Conservation (phyloP, 2,888 invertebrate species). For the Aphidius colemani region DNA sequence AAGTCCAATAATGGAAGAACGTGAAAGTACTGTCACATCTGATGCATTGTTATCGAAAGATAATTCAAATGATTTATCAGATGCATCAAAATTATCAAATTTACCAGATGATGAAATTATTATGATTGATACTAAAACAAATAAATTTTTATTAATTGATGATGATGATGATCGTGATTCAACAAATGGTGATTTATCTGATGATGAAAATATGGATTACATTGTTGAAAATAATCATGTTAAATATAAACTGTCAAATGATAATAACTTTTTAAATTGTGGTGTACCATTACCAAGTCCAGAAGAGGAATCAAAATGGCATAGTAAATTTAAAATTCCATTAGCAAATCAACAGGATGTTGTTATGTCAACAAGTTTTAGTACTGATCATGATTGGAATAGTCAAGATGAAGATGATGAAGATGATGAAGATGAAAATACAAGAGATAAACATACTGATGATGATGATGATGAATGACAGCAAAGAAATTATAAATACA, state of each 20-base stretch:
- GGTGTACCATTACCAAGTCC: constrained; percentile 56
- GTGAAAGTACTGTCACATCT: constrained; percentile 57
- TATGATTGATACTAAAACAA: constrained; percentile 62
- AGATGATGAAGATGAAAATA: constrained; percentile 39
- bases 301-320: constrained; percentile 53
- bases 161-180: constrained; percentile 42
- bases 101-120: constrained; percentile 58
- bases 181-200: constrained; percentile 47
- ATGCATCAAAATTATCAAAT: constrained; percentile 47
- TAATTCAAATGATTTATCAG: constrained; percentile 56
- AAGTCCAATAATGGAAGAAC: constrained; percentile 69
- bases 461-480: constrained; percentile 17
- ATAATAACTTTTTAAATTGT: constrained; percentile 30
- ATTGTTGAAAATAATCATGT: constrained; percentile 17
- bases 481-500: constrained; percentile 29
- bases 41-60: constrained; percentile 53
- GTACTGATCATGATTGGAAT: constrained; percentile 71
- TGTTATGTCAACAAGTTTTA: constrained; percentile 61
- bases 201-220: constrained; percentile 48
- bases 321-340: constrained; percentile 52
- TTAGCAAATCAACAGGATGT: constrained; percentile 50
- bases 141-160: constrained; percentile 41
- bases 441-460: too few relatives aligned
- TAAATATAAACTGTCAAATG: background rate
- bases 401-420: constrained; percentile 64